Evolutionary conservation across 2,888 invertebrate genomes (phyloP).

Genomic region (Belgica antarctica): DNA sequence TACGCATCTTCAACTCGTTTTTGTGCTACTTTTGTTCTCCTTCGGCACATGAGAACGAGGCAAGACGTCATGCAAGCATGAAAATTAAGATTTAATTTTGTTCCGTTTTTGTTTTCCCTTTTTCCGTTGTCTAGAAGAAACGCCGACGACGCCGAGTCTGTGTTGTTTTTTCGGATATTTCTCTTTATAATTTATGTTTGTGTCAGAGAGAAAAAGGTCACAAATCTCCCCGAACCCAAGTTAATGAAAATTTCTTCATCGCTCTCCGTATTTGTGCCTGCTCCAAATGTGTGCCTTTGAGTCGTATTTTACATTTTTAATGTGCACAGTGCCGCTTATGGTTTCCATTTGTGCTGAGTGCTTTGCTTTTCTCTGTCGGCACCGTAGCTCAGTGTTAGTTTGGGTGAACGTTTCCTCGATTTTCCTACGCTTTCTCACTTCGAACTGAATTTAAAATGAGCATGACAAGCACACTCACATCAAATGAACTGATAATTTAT

Average conservation of each 20-base stretch:
- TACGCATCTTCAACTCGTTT: too few species aligned
- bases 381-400: not conserved
- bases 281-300: not conserved
- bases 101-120: not conserved
- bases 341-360: not conserved
- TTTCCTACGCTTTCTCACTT: not conserved
- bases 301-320: not conserved
- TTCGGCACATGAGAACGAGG: not conserved
- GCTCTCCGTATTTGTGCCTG: too few species aligned
- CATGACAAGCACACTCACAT: not conserved
- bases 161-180: not conserved
- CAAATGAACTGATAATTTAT: not conserved
- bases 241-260: not conserved
- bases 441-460: not conserved
- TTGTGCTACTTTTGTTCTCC: not conserved
- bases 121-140: not conserved
- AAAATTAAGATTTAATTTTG: not conserved
- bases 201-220: not conserved
- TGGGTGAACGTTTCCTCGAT: not conserved
- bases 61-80: not conserved
- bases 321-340: not conserved
- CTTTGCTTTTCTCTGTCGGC: not conserved
- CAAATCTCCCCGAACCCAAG: not conserved
- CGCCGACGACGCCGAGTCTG: not conserved
- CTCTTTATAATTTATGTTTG: not conserved